Percentiles rank a stretch among this genome's conserved stretches.
These are phyloP conservation scores for Pholis gunnellus DNA, from an alignment of 2,113 vertebrate genomes.

Conservation along the genomic window DNA sequence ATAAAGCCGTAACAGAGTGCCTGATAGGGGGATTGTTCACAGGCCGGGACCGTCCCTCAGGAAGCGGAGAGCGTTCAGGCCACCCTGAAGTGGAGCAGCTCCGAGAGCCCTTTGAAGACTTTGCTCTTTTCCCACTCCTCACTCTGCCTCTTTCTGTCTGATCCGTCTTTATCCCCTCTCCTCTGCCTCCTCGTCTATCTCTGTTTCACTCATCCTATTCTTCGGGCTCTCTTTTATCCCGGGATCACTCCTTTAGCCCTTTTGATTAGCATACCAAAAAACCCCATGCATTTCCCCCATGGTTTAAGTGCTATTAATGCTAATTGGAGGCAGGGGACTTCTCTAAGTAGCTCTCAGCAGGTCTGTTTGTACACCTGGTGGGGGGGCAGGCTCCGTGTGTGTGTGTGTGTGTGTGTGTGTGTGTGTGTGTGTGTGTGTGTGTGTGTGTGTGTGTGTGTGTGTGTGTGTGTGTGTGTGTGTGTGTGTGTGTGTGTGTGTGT, in stretches of 20 bases:
- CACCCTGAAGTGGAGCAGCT: slow-evolving; percentile 78
- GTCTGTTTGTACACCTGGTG: slow-evolving; percentile 81
- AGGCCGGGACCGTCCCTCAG: slow-evolving; percentile 60
- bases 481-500: slow-evolving; percentile 5
- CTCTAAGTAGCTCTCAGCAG: slow-evolving; percentile 65
- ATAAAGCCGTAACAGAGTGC: slow-evolving; percentile 64
- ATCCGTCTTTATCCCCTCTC: slow-evolving; percentile 78
- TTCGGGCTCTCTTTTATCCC: slow-evolving; percentile 79
- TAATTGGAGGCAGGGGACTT: slow-evolving; percentile 82
- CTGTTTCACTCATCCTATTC: slow-evolving; percentile 79
- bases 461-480: slow-evolving; percentile 1
- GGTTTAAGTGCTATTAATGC: slow-evolving; percentile 84
- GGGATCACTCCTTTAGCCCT: slow-evolving; percentile 75
- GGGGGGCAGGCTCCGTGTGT: slow-evolving; percentile 63
- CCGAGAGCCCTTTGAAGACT: slow-evolving; percentile 76
- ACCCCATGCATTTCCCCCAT: slow-evolving; percentile 76
- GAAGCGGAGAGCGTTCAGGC: slow-evolving; percentile 68
- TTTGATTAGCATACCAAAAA: slow-evolving; percentile 84
- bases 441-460: slow-evolving; percentile 26
- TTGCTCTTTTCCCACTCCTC: slow-evolving; percentile 71
- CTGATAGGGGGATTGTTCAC: slow-evolving; percentile 63
- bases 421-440: slow-evolving; percentile 32
- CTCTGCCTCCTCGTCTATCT: slow-evolving; percentile 69
- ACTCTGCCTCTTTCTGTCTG: slow-evolving; percentile 69
- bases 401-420: slow-evolving; percentile 28